A percentile compares a stretch with the other conserved stretches of the same genome.
phyloP scores from a whole-genome alignment of 2,888 invertebrate species.

The Philereme transversata region DNA sequence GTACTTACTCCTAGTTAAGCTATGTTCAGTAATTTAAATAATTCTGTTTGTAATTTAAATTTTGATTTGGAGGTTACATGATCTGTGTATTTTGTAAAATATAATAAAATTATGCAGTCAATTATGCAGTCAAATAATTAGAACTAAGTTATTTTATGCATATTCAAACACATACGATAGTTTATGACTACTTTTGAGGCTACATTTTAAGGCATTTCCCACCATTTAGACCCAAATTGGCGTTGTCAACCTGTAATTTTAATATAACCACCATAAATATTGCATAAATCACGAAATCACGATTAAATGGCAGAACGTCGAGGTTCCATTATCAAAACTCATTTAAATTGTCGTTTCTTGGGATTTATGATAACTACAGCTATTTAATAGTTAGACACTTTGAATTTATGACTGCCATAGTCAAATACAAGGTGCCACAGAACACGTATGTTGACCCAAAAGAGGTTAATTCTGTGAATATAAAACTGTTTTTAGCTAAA shows the following conservation, averaged over 20 bases:
- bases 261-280: slow-evolving; percentile 47
- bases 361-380: slow-evolving; percentile 21
- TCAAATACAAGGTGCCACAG: too few relatives aligned
- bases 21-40: slow-evolving; percentile 39
- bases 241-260: slow-evolving; percentile 40
- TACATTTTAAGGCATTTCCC: slow-evolving; percentile 17
- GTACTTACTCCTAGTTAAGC: slow-evolving; percentile 24
- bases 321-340: slow-evolving; percentile 56
- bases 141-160: too few relatives aligned
- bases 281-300: slow-evolving; percentile 37
- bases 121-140: too few relatives aligned
- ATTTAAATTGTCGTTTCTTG: slow-evolving; percentile 50
- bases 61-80: slow-evolving; percentile 52
- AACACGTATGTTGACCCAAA: too few relatives aligned
- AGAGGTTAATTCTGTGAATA: too few relatives aligned
- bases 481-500: too few relatives aligned
- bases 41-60: slow-evolving; percentile 36
- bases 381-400: slow-evolving; percentile 52
- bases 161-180: too few relatives aligned
- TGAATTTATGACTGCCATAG: too few relatives aligned
- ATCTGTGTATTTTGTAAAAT: slow-evolving; percentile 70
- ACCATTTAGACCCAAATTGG: slow-evolving; percentile 9
- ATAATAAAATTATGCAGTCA: slow-evolving; percentile 51
- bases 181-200: not conserved
- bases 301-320: slow-evolving; percentile 50